These are phyloP conservation scores for Morphnarchus princeps DNA, from an alignment of 2,113 vertebrate species.

Conservation along the genomic window DNA sequence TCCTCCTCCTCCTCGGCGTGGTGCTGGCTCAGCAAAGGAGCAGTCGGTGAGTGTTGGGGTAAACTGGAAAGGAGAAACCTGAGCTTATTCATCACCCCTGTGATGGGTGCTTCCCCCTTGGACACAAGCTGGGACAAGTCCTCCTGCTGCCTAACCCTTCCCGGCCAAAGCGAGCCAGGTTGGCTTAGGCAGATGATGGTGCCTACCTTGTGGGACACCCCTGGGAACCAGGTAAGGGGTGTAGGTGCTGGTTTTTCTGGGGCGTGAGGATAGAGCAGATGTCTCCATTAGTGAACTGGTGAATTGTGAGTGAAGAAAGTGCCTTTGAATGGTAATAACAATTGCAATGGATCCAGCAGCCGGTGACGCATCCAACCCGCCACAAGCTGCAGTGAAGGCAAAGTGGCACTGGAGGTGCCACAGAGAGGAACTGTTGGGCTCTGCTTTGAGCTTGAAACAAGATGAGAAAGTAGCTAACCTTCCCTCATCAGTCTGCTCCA, in stretches of 20 bases:
- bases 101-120: background rate
- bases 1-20: background rate
- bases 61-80: background rate
- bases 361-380: background rate
- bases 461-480: background rate
- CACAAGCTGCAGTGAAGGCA: no score
- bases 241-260: background rate
- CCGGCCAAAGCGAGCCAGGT: accelerated
- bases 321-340: background rate
- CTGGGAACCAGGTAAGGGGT: background rate
- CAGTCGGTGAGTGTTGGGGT: background rate
- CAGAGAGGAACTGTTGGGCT: background rate
- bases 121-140: accelerated
- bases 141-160: background rate
- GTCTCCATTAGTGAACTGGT: accelerated
- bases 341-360: background rate
- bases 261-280: background rate
- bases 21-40: background rate
- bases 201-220: background rate
- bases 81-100: background rate
- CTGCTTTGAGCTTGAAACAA: background rate
- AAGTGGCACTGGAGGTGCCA: background rate
- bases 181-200: background rate
- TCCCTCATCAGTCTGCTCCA: background rate
- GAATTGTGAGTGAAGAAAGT: background rate